Conservation (phyloP, 2,888 invertebrate genomes). For the Vesta saturnalis region DNA sequence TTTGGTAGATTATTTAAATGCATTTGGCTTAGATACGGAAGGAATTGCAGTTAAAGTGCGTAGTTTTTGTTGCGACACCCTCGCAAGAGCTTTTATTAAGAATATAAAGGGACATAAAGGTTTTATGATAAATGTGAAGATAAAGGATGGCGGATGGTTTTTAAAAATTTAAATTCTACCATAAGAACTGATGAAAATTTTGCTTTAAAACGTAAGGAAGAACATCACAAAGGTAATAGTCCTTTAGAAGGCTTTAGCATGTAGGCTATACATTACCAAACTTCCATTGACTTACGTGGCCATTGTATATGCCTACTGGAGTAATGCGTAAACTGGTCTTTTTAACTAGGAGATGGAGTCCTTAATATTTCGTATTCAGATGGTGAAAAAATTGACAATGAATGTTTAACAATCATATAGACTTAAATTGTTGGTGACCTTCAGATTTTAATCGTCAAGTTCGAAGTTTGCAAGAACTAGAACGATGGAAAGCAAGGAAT, state of each 20-base stretch:
- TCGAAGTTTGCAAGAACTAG: constrained; percentile 36
- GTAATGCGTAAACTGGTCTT: neutral
- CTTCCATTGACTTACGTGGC: neutral
- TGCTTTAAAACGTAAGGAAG: neutral
- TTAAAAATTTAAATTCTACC: neutral
- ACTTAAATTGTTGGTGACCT: constrained; percentile 19
- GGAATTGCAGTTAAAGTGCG: no score
- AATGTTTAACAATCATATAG: neutral
- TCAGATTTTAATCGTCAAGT: constrained; percentile 33
- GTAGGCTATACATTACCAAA: neutral
- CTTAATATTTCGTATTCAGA: neutral
- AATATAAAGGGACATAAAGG: neutral
- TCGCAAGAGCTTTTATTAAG: neutral
- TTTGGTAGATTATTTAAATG: no score
- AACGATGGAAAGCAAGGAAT: constrained; percentile 43
- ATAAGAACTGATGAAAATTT: neutral
- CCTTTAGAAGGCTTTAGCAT: neutral
- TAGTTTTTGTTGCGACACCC: no score
- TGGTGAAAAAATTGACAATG: neutral
- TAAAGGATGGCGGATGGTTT: neutral
- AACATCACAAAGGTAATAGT: neutral
- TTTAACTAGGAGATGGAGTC: neutral
- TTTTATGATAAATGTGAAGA: neutral
- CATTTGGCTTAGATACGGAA: no score
- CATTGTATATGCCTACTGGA: constrained; percentile 1